Evolutionary conservation across 2,113 vertebrate genomes (phyloP).

Genomic region (Pelecanus crispus): DNA sequence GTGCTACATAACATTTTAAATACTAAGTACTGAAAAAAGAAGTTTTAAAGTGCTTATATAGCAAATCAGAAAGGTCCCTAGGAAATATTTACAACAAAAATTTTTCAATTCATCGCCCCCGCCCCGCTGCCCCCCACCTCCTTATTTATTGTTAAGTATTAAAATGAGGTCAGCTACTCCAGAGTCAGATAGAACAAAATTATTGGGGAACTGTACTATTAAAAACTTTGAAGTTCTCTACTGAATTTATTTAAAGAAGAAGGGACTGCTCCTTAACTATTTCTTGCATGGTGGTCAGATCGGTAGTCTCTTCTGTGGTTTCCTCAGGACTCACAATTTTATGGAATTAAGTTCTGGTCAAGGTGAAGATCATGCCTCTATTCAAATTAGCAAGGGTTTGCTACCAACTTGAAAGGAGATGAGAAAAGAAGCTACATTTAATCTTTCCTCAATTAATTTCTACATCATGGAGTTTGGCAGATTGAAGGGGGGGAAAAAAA

Average conservation of each 20-base stretch:
- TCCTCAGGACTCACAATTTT: background rate
- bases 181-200: background rate
- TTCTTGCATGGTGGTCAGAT: background rate
- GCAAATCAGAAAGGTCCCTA: background rate
- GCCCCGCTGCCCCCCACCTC: background rate
- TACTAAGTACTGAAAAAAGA: background rate
- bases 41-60: background rate
- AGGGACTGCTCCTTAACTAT: background rate
- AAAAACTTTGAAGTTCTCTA: background rate
- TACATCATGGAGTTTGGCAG: background rate
- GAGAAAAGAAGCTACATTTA: background rate
- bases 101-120: background rate
- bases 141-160: background rate
- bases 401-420: background rate
- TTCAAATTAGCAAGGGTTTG: background rate
- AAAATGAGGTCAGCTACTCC: background rate
- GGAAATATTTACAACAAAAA: background rate
- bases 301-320: background rate
- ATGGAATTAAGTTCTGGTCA: background rate
- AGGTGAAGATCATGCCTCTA: background rate
- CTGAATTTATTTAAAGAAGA: background rate
- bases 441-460: no score
- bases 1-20: background rate
- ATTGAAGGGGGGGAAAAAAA: background rate
- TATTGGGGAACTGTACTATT: background rate